Percentiles rank a stretch among this genome's conserved stretches.
These are phyloP conservation scores for Neodiprion fabricii DNA, from an alignment of 1,140 invertebrate genomes.

Conservation along the genomic window DNA sequence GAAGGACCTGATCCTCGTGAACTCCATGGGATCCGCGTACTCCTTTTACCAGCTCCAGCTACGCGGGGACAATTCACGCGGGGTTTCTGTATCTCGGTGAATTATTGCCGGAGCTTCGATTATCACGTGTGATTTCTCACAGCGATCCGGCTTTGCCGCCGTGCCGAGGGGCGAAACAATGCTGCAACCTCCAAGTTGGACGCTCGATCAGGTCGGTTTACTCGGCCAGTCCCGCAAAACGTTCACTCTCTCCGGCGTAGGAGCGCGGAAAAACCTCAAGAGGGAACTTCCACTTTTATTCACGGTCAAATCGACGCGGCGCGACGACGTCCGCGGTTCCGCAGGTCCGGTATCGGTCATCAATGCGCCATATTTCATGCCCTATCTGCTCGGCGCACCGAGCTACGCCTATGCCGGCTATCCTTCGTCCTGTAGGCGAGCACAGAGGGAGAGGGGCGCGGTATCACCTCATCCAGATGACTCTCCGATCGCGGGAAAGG, in stretches of 20 bases:
- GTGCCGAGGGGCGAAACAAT: no score
- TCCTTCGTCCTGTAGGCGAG: background rate
- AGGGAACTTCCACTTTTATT: background rate
- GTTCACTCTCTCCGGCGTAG: conserved; percentile 3
- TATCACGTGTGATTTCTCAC: conserved; percentile 49
- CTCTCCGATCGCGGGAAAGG: conserved; percentile 34
- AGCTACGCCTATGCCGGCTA: conserved; percentile 32
- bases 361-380: conserved; percentile 51
- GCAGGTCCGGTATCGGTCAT: conserved; percentile 44
- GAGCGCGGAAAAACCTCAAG: background rate
- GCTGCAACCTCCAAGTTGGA: background rate
- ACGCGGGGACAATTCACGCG: conserved; percentile 20
- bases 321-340: background rate
- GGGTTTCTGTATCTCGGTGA: conserved; percentile 44
- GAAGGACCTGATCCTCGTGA: conserved; percentile 31
- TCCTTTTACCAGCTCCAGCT: conserved; percentile 6
- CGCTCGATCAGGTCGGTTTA: conserved; percentile 10
- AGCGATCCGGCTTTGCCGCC: conserved; percentile 32
- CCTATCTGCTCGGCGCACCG: conserved; percentile 43
- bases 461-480: conserved; percentile 45
- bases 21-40: conserved; percentile 6
- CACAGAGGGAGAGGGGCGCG: conserved; percentile 29
- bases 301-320: conserved; percentile 27
- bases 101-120: conserved; percentile 45
- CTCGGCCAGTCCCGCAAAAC: conserved; percentile 4